Conservation (phyloP, 64 coral and sea anemone species). For the Trachythela sp. region DNA sequence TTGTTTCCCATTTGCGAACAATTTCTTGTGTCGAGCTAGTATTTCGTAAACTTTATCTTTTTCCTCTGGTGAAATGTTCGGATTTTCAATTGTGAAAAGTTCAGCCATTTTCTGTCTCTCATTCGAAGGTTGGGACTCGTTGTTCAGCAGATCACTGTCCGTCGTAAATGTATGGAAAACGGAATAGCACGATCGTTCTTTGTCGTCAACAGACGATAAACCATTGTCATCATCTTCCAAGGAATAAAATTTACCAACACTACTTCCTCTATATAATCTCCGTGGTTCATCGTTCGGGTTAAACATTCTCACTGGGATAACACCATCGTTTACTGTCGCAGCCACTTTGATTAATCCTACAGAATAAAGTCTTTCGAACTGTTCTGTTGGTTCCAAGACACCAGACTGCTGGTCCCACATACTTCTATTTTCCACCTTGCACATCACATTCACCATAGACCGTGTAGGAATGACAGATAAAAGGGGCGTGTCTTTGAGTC, state of each 20-base stretch:
- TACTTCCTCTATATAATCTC: background rate
- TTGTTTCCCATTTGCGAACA: background rate
- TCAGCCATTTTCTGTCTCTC: background rate
- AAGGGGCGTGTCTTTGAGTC: constrained; percentile 12
- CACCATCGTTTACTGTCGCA: background rate
- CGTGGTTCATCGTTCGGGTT: constrained; percentile 1
- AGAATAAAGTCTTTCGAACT: background rate
- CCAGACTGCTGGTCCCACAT: background rate
- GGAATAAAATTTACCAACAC: background rate
- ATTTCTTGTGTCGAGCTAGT: background rate
- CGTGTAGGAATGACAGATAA: constrained; percentile 25
- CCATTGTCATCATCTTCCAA: background rate
- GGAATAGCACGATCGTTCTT: background rate
- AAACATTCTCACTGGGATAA: constrained; percentile 15
- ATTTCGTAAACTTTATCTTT: background rate
- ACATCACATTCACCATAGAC: background rate
- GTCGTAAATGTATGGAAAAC: background rate
- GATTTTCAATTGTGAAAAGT: background rate
- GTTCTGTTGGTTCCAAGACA: background rate
- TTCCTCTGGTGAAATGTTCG: constrained; percentile 5
- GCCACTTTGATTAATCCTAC: background rate
- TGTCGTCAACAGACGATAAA: background rate
- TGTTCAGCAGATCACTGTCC: background rate
- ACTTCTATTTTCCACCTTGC: constrained; percentile 26
- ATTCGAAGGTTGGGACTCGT: background rate